phyloP scores from a whole-genome alignment of 2,797 vertebrate genomes.

The Natrix natrix region DNA sequence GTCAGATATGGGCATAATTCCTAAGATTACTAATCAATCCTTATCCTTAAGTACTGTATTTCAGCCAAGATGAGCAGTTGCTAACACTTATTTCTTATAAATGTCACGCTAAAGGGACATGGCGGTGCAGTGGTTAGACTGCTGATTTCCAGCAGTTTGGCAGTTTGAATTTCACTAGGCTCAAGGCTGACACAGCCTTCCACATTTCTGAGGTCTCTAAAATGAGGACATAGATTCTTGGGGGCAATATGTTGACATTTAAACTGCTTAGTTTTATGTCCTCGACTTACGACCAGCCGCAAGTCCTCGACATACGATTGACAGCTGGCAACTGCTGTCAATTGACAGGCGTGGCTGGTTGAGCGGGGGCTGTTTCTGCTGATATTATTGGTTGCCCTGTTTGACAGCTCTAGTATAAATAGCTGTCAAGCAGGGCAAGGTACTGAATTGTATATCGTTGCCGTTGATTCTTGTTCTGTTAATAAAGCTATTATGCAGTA shows the following conservation, averaged over 20 bases:
- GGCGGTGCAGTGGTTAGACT: background rate
- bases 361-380: no score
- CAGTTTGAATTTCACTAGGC: background rate
- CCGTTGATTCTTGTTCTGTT: no score
- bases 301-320: no score
- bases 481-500: no score
- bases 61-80: conserved; percentile 38
- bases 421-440: no score
- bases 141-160: background rate
- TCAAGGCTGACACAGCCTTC: background rate
- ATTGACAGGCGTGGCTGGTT: no score
- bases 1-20: conserved; percentile 34
- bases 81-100: conserved; percentile 35
- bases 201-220: background rate
- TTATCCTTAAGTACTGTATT: conserved; percentile 33
- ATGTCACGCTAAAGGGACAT: conserved; percentile 25
- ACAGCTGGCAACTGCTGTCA: no score
- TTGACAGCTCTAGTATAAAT: no score
- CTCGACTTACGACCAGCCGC: no score
- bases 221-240: background rate
- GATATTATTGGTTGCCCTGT: no score
- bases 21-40: conserved; percentile 35
- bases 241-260: background rate
- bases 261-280: background rate
- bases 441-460: no score